phyloP scores from a whole-genome alignment of 2,113 vertebrate species.

The Peucedramus taeniatus region DNA sequence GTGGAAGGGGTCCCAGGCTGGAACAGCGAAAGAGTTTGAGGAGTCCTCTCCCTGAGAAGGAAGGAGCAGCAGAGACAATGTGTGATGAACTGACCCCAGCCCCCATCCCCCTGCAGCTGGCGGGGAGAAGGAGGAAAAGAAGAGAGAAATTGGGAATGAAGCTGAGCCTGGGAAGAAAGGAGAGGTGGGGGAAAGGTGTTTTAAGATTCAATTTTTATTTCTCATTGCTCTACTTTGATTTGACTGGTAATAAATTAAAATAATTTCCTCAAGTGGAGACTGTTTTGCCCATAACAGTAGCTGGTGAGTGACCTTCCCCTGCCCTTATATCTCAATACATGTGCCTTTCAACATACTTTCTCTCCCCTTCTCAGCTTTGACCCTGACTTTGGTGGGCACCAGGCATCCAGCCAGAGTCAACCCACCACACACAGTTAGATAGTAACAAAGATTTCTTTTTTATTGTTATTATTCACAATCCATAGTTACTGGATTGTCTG shows the following conservation, averaged over 20 bases:
- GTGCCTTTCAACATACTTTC: background rate
- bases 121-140: background rate
- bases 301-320: background rate
- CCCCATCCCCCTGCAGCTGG: no score
- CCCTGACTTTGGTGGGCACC: background rate
- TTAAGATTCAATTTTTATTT: background rate
- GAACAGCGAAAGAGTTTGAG: background rate
- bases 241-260: background rate
- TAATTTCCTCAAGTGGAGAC: background rate
- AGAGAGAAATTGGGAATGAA: background rate
- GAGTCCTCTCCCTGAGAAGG: background rate
- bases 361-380: background rate
- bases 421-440: background rate
- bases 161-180: background rate
- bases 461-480: background rate
- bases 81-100: background rate
- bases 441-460: background rate
- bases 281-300: rapidly evolving
- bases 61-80: background rate
- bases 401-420: background rate
- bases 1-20: background rate
- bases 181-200: background rate
- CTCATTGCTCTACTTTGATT: background rate
- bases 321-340: background rate
- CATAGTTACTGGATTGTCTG: background rate